Conservation (phyloP, 2,888 invertebrate genomes). For the Orthosia incerta region DNA sequence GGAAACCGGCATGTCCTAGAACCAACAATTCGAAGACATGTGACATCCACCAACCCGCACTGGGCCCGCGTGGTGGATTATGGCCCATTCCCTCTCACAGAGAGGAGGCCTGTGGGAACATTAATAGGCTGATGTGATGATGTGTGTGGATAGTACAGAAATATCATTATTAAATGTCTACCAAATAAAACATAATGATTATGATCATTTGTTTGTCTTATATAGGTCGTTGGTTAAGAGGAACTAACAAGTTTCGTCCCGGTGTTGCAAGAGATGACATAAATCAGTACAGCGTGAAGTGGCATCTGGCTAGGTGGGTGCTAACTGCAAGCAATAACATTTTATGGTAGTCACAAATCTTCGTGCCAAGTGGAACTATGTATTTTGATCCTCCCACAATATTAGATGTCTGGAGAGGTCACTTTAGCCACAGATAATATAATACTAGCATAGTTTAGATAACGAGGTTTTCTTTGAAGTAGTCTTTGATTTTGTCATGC, state of each 20-base stretch:
- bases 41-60: too few species aligned
- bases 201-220: neutral
- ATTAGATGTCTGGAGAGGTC: neutral
- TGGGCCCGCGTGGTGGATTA: too few species aligned
- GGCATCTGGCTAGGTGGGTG: constrained; percentile 45
- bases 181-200: too few species aligned
- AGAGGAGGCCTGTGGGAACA: too few species aligned
- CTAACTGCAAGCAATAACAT: constrained; percentile 51
- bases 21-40: too few species aligned
- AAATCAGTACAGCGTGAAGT: constrained; percentile 12
- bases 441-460: too few species aligned
- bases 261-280: constrained; percentile 6
- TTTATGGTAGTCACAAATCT: constrained; percentile 45
- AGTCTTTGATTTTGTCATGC: neutral
- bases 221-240: neutral
- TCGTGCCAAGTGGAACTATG: constrained; percentile 3
- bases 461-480: neutral
- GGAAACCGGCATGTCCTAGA: too few species aligned
- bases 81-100: too few species aligned
- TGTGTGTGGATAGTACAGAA: neutral
- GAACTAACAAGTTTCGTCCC: constrained; percentile 2
- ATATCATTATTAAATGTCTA: neutral
- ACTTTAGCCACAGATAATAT: neutral
- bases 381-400: constrained; percentile 32
- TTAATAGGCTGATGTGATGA: too few species aligned